Base-by-base conservation (phyloP, 2,888 invertebrate species). In the Leptinotarsa tumamoca region DNA sequence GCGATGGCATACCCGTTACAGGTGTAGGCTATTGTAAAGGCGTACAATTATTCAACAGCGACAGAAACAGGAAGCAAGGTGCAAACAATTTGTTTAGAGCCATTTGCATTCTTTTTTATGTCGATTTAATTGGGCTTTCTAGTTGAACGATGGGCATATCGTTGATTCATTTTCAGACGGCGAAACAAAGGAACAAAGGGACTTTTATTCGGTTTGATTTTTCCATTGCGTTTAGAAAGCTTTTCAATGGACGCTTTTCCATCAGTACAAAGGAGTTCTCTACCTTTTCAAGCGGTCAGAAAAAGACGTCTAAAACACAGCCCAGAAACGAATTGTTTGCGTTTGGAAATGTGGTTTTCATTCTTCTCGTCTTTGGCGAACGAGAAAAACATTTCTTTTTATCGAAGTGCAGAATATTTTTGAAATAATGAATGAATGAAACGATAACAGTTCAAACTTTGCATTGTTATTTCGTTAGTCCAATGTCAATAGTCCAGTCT, bases 31-130 rank as follows among this genome's bases (percentile, higher is more conserved):
- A 56, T 56, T 56, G 54, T 49, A 54, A 61, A 73, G 27, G 21
- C 58, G 61, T 51, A 68, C 54, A 68, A 73, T 68, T 71, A 74
- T 71, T 50, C 61, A 50, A 74, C 52, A 58, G 14, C 23, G 63
- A 76, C 78, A 73, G 78, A 75, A 78, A 78, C 78, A 73, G 78
- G 78, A 78, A 78, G 76, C 78, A 78, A 78, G 78, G 78, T 78
- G 78, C 74, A 69, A 61, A 73, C 76, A 74, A 73, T 76, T 74
- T 63, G 73, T 78, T 75, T 72, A 50, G 54, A 69, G 67, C 66
- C 68, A 72, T 58, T 75, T 73, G 71, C 69, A 50, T 68, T 66
- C 49, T 21, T 54, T 63, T 56, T 43, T 54, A 69, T 51, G 52
- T 68, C 49, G 61, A 23, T 72, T 75, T 75, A 71, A 72, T 69